Evolutionary conservation across 2,797 vertebrate species (phyloP), one percentile per base, ranked within the genome.

Genomic region (Pseudotriccus pelzelni): DNA sequence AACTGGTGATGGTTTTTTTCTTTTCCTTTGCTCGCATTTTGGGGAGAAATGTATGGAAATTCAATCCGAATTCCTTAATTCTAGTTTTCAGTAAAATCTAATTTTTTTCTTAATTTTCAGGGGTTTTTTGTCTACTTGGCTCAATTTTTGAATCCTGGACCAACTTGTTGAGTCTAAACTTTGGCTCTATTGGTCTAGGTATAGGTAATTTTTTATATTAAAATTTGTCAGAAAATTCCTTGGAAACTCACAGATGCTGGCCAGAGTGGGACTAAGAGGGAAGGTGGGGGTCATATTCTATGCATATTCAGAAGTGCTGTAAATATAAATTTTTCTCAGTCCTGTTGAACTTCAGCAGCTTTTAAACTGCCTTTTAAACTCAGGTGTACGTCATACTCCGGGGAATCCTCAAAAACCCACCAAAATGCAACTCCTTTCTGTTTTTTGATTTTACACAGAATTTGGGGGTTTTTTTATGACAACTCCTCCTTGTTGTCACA

Each of bases 331-430:
- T 43, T 74, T 87, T 90, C 28, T 63, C 12, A 21, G 4, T 59
- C 13, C 10, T 74, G 11, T 20, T 63, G 17, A 75, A 81, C 74
- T 91, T 46, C 30, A 77, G 8, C 14, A 52, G 5, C 6, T 74
- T 87, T 12, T 74, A 55, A 90, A 32, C 24, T 77, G 15, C 9
- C 8, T 84, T 84, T 53, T 46, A 69, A 84, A 59, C 27, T 60
- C 14, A 47, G 28, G 21, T 47, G 37, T 55, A 43, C 1, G 2
- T n/a, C 41, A 32, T 0, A 0, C 15, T 66, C 30, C 30, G 9
- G n/a, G 44, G 14, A 66, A 53, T 3, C 27, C 34, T 62, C 41
- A 30, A 30, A 52, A 50, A 52, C 1, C 27, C 16, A 16, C 16
- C 50, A 89, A 10, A 53, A 60, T 24, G 3, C 56, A 59, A n/a